Conservation (phyloP, 2,797 vertebrate genomes). For the Pangasius djambal region DNA sequence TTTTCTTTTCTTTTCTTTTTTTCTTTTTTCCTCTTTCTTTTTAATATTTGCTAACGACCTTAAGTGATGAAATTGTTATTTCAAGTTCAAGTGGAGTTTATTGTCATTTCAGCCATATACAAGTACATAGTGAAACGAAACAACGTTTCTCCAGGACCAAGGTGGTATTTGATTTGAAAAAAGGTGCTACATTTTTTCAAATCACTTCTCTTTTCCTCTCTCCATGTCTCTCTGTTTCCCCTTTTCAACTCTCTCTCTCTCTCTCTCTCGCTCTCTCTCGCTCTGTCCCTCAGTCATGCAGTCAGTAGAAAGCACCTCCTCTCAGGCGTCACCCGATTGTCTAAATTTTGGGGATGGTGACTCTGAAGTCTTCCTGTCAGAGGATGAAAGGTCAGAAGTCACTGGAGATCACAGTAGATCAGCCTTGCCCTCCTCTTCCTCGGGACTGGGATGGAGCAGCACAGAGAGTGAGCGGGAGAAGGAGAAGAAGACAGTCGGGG, state of each 20-base stretch:
- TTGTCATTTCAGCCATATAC: no score
- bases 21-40: not conserved
- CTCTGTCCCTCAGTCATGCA: slow-evolving; percentile 72
- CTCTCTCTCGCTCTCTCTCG: not conserved
- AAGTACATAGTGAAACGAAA: no score
- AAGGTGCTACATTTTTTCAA: not conserved
- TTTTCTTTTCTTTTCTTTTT: not conserved
- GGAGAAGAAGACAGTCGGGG: slow-evolving; percentile 43
- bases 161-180: no score
- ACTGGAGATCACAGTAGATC: slow-evolving; percentile 8
- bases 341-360: slow-evolving; percentile 76
- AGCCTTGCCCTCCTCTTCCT: slow-evolving; percentile 34
- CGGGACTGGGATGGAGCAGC: slow-evolving; percentile 31
- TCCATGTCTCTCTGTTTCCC: not conserved
- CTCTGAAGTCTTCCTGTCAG: slow-evolving; percentile 74
- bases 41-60: not conserved
- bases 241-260: not conserved
- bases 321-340: slow-evolving; percentile 76
- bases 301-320: slow-evolving; percentile 76
- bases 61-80: not conserved
- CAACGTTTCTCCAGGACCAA: no score
- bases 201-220: not conserved
- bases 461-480: slow-evolving; percentile 24
- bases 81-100: not conserved
- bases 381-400: slow-evolving; percentile 59